Conservation (phyloP, 2,113 vertebrate species). For the Chlorocebus sabaeus region DNA sequence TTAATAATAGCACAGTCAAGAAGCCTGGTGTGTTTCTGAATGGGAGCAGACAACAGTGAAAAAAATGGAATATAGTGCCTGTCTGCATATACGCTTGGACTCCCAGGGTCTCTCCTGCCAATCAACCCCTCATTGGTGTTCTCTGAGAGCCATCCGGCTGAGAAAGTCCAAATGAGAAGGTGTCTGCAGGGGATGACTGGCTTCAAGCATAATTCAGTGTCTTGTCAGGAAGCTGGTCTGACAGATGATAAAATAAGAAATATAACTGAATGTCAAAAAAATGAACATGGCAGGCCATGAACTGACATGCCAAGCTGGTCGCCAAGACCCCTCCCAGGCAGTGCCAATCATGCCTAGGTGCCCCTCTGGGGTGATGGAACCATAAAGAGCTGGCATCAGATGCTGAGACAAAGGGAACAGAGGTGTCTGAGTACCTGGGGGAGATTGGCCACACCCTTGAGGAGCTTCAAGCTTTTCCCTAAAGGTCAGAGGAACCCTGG, state of each 20-base stretch:
- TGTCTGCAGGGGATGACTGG: background rate
- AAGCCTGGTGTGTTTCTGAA: background rate
- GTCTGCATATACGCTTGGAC: accelerated
- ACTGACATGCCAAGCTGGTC: background rate
- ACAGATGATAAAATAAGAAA: conserved; percentile 31
- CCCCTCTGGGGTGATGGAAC: background rate
- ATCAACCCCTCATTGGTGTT: accelerated
- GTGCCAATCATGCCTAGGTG: background rate
- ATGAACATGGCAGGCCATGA: background rate
- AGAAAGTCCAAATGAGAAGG: background rate
- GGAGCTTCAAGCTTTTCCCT: too few relatives aligned
- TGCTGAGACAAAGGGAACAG: background rate
- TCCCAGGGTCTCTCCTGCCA: background rate
- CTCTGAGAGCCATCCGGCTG: background rate
- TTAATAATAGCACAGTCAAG: background rate
- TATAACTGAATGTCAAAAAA: conserved; percentile 57
- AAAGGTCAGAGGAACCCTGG: background rate
- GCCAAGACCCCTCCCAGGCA: background rate
- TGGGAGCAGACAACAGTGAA: background rate
- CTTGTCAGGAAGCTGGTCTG: conserved; percentile 14
- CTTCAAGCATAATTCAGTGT: background rate
- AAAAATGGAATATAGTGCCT: background rate
- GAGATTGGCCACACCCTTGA: background rate
- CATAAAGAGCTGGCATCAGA: background rate
- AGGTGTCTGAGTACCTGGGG: background rate